A percentile compares a stretch with the other conserved stretches of the same genome.
Conservation (phyloP, 2,888 invertebrate species). For the Brenthis ino region DNA sequence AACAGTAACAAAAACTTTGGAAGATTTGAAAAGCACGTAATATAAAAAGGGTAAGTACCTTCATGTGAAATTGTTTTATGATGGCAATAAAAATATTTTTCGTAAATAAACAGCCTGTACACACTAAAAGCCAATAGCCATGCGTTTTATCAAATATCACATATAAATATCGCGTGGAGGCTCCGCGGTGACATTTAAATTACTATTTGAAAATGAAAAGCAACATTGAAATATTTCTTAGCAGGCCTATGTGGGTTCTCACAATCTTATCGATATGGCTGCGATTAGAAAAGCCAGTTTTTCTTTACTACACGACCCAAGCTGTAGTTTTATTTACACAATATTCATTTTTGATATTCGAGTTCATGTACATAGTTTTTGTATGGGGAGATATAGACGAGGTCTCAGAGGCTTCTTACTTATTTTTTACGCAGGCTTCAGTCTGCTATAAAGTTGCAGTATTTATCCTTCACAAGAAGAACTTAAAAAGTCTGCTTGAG, state of each 20-base stretch:
- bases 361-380: slow-evolving; percentile 59
- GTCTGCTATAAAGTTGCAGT: slow-evolving; percentile 65
- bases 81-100: no score
- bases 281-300: slow-evolving; percentile 45
- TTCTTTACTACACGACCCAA: slow-evolving; percentile 51
- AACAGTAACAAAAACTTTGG: no score
- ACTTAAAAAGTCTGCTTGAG: slow-evolving; percentile 49
- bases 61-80: no score
- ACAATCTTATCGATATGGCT: slow-evolving; percentile 62
- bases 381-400: slow-evolving; percentile 69
- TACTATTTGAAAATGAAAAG: slow-evolving; percentile 3
- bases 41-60: no score
- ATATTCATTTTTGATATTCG: slow-evolving; percentile 62
- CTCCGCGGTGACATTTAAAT: not conserved
- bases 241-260: slow-evolving; percentile 55
- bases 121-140: no score
- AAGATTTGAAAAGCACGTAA: no score
- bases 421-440: slow-evolving; percentile 69
- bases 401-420: slow-evolving; percentile 64
- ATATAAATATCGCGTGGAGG: not conserved
- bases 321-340: slow-evolving; percentile 56
- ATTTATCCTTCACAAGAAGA: slow-evolving; percentile 56
- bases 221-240: slow-evolving; percentile 54
- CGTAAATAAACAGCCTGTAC: no score
- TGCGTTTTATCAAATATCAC: no score